Conservation (phyloP, 2,888 invertebrate genomes). For the Oxycera nigricornis region DNA sequence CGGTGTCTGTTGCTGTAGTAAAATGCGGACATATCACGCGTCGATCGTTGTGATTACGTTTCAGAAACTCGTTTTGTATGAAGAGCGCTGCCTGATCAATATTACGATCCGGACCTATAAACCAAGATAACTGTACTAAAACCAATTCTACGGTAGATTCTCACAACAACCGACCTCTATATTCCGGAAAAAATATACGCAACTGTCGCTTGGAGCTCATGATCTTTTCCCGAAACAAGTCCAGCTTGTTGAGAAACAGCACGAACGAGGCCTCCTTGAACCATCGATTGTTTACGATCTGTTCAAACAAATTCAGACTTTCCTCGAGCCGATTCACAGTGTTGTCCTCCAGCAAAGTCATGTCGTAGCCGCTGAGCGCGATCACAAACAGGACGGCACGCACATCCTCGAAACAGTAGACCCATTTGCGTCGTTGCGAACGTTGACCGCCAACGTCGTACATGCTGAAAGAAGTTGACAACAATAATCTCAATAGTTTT, state of each 20-base stretch:
- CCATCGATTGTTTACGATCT: slow-evolving; percentile 71
- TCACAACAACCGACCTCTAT: slow-evolving; percentile 60
- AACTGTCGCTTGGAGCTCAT: slow-evolving; percentile 69
- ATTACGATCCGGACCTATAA: slow-evolving; percentile 67
- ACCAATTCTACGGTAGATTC: neutral
- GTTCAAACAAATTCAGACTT: slow-evolving; percentile 69
- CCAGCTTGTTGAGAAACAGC: slow-evolving; percentile 71
- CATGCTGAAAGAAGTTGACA: slow-evolving; percentile 64
- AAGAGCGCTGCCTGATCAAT: slow-evolving; percentile 70
- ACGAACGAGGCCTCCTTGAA: slow-evolving; percentile 70
- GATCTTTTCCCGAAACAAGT: slow-evolving; percentile 71
- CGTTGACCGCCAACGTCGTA: slow-evolving; percentile 73
- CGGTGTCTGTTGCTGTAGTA: slow-evolving; percentile 72
- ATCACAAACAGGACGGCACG: slow-evolving; percentile 70
- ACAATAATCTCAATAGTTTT: too few relatives aligned
- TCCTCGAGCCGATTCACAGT: slow-evolving; percentile 70
- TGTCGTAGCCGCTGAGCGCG: slow-evolving; percentile 71
- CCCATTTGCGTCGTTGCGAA: slow-evolving; percentile 72
- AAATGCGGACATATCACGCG: slow-evolving; percentile 71
- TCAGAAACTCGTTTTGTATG: slow-evolving; percentile 55
- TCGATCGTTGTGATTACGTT: slow-evolving; percentile 65
- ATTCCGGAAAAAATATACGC: slow-evolving; percentile 68
- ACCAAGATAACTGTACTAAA: slow-evolving; percentile 55
- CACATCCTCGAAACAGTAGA: slow-evolving; percentile 73
- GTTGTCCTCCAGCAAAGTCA: slow-evolving; percentile 70